These are phyloP conservation scores for Willowsia nigromaculata DNA, from an alignment of 2,888 invertebrate species.

Conservation along the genomic window DNA sequence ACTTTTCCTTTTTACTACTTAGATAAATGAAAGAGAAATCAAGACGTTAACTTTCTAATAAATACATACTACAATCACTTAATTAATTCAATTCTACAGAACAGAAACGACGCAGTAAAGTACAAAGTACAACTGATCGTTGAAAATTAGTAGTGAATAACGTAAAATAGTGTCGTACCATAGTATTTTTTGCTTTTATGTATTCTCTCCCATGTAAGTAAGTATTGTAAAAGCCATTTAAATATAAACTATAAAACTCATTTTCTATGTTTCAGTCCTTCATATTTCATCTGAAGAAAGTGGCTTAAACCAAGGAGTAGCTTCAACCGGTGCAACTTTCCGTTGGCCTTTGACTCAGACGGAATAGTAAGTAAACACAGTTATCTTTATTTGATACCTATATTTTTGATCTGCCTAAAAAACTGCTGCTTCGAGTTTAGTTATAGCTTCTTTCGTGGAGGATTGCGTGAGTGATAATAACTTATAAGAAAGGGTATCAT, in stretches of 20 bases:
- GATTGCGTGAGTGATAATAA: slow-evolving; percentile 38
- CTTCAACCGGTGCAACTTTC: slow-evolving; percentile 1
- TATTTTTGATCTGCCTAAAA: not conserved
- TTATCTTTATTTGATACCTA: not conserved
- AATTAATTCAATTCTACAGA: not conserved
- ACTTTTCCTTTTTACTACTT: not conserved
- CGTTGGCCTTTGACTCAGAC: slow-evolving; percentile 22
- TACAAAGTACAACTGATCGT: not conserved
- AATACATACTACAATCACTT: not conserved
- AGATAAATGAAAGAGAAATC: not conserved
- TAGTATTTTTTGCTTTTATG: too few species aligned
- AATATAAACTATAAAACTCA: not conserved
- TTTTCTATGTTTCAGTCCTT: slow-evolving; percentile 18
- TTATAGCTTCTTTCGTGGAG: not conserved
- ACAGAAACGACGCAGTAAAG: too few species aligned
- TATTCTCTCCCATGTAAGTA: not conserved
- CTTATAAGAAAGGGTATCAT: slow-evolving; percentile 1
- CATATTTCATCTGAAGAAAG: slow-evolving; percentile 5
- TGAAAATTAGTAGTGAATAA: not conserved
- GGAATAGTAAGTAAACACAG: slow-evolving; percentile 8
- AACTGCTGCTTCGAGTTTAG: not conserved
- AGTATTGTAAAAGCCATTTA: not conserved
- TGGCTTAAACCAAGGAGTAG: not conserved
- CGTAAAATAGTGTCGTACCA: not conserved
- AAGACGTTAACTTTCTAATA: not conserved